Evolutionary conservation across 2,888 invertebrate species (phyloP), one percentile per base, ranked within the genome.

Genomic region (Ennomos fuscantarius): DNA sequence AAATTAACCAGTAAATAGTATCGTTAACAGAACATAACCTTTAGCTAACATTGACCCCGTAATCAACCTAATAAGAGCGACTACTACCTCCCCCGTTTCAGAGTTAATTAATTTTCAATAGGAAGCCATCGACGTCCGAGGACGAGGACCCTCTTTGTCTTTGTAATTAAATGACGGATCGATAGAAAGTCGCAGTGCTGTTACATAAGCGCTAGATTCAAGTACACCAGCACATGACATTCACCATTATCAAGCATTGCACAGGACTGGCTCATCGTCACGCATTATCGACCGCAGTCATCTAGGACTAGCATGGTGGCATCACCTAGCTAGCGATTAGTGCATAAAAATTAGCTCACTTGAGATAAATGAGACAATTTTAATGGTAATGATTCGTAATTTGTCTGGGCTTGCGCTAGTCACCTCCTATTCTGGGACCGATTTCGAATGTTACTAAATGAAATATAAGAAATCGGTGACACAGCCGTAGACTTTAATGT

Each of bases 231-330:
- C 91, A 89, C 87, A 84, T 76, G 69, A 86, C 82, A 87, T 84
- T 81, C 79, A 86, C 84, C 82, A 84, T 86, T 76, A 77, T 84
- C 86, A 86, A 87, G 85, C 89, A 90, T 88, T 84, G 90, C 91
- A 91, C 91, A 86, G 82, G 82, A 82, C 82, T 86, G 87, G 87
- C 87, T 84, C 84, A 84, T 81, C 79, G 84, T 84, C 83, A 85
- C 78, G 78, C 79, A 82, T 78, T 86, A 86, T 84, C 72, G 83
- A 84, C 80, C 81, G 84, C 82, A 73, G 83, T 84, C 89, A 90
- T 87, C 68, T 84, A 86, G 84, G 85, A 82, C 86, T 87, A 86
- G 88, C 87, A 89, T 86, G 89, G 88, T 90, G 89, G 78, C 80
- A 78, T 83, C 84, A 89, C 89, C 89, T 88, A 86, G 88, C 87